A percentile compares a stretch with the other conserved stretches of the same genome.
These are phyloP conservation scores for Anguilla anguilla DNA, from an alignment of 2,797 vertebrate genomes.

Conservation along the genomic window DNA sequence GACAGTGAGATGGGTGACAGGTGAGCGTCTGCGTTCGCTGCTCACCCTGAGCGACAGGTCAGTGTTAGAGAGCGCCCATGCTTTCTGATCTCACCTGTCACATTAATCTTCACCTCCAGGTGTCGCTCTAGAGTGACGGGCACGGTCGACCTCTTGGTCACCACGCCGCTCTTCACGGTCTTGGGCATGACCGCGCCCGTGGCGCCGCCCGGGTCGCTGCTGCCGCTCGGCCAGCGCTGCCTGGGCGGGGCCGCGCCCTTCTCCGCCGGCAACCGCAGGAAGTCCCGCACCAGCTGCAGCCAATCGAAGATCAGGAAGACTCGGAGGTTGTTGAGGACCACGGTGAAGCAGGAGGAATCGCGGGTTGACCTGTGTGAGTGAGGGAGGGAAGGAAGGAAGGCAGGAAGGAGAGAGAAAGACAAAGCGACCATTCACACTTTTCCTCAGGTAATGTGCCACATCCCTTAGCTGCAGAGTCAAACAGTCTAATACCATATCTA, in stretches of 20 bases:
- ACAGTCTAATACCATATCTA: not conserved
- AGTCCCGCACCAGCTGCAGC: constrained; percentile 87
- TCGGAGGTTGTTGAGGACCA: constrained; percentile 93
- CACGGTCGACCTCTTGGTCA: constrained; percentile 92
- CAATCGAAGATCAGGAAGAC: constrained; percentile 98
- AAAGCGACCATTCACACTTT: not conserved
- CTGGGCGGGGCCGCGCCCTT: constrained; percentile 55
- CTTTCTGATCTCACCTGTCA: constrained; percentile 79
- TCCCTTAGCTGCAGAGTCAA: not conserved
- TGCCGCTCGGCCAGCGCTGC: constrained; percentile 62
- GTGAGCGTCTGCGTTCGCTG: too few relatives aligned
- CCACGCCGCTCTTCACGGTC: constrained; percentile 89
- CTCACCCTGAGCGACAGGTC: not conserved
- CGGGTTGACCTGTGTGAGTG: constrained; percentile 80
- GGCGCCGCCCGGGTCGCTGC: constrained; percentile 50
- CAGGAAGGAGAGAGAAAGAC: not conserved
- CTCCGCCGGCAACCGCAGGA: constrained; percentile 79
- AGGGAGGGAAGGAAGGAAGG: not conserved
- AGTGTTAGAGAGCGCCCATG: not conserved
- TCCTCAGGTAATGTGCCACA: not conserved
- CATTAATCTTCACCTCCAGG: constrained; percentile 92
- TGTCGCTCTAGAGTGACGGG: constrained; percentile 79
- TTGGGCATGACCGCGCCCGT: constrained; percentile 78
- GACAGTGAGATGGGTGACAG: too few relatives aligned
- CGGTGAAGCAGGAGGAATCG: constrained; percentile 91